Conservation (phyloP, 2,888 invertebrate genomes). For the Magallana nippona region DNA sequence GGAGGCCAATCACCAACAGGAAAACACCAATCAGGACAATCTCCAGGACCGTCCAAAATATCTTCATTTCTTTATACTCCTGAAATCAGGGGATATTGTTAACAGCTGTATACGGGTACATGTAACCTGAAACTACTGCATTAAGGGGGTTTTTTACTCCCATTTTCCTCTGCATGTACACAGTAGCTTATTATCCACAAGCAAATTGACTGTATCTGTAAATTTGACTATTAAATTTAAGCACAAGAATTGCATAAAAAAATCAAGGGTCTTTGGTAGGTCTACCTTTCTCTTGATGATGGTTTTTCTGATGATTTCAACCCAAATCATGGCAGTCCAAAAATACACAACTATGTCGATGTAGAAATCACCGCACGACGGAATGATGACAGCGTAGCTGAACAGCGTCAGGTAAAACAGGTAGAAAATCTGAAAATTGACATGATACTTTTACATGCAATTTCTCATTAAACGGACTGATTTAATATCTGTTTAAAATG, state of each 20-base stretch:
- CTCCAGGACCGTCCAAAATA: slow-evolving; percentile 50
- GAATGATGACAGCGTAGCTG: slow-evolving; percentile 75
- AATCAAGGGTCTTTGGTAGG: too few species aligned
- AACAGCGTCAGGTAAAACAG: slow-evolving; percentile 67
- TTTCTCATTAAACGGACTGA: too few species aligned
- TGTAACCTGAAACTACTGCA: too few species aligned
- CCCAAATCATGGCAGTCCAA: slow-evolving; percentile 68
- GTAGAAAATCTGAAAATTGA: slow-evolving; percentile 64
- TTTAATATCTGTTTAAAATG: too few species aligned
- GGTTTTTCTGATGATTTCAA: slow-evolving; percentile 66
- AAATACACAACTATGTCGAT: slow-evolving; percentile 77
- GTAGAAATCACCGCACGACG: slow-evolving; percentile 79
- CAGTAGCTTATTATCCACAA: too few species aligned
- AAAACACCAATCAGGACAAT: slow-evolving; percentile 44
- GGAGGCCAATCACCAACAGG: slow-evolving; percentile 64
- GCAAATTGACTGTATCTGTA: too few species aligned
- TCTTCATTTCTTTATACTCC: slow-evolving; percentile 46
- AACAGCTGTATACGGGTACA: neutral
- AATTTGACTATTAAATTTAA: too few species aligned
- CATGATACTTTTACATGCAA: too few species aligned
- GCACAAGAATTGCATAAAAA: too few species aligned
- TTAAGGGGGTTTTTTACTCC: too few species aligned
- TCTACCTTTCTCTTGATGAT: slow-evolving; percentile 67
- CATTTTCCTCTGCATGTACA: too few species aligned
- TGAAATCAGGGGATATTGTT: slow-evolving; percentile 24